Evolutionary conservation across 1,140 invertebrate species (phyloP), one percentile per base, ranked within the genome.

Genomic region (Pseudachorutes palmiensis): DNA sequence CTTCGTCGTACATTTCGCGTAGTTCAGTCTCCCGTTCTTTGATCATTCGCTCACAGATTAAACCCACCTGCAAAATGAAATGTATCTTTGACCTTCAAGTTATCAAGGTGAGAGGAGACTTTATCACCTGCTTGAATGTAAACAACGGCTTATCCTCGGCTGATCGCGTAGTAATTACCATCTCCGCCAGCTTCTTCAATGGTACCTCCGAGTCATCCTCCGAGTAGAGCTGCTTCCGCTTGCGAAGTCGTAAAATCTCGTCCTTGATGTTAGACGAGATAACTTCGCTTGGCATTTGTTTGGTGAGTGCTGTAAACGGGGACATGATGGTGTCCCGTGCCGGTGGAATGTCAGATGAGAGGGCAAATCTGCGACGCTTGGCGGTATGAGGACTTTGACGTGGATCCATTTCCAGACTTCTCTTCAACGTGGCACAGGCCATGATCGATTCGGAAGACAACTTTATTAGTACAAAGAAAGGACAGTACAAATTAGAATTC

Each of bases 41-140:
- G 48, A 97, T 81, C 89, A 98, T 90, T 73, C 91, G 84, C 80
- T 96, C 93, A 81, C 94, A 97, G 72, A 98, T 95, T 76, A 95
- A 82, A 74, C 90, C 89, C 75, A 97, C 93, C 88, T 95, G 36
- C 5, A 41, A 78, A n/a, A n/a, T n/a, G n/a, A n/a, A n/a, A n/a
- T n/a, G n/a, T n/a, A n/a, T n/a, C n/a, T n/a, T n/a, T n/a, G n/a
- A n/a, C n/a, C n/a, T n/a, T n/a, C n/a, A n/a, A n/a, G n/a, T n/a
- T n/a, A n/a, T n/a, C n/a, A n/a, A n/a, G n/a, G n/a, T n/a, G n/a
- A n/a, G n/a, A n/a, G n/a, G n/a, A n/a, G n/a, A n/a, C n/a, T n/a
- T n/a, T n/a, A n/a, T n/a, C n/a, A 41, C 36, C 36, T 41, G 91
- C 81, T 88, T 90, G 77, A 96, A 96, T 71, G 93, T 97, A 79